A percentile compares a stretch with the other conserved stretches of the same genome.
These are phyloP conservation scores for Chaunax sp. DNA, from an alignment of 2,797 vertebrate species.

Conservation along the genomic window DNA sequence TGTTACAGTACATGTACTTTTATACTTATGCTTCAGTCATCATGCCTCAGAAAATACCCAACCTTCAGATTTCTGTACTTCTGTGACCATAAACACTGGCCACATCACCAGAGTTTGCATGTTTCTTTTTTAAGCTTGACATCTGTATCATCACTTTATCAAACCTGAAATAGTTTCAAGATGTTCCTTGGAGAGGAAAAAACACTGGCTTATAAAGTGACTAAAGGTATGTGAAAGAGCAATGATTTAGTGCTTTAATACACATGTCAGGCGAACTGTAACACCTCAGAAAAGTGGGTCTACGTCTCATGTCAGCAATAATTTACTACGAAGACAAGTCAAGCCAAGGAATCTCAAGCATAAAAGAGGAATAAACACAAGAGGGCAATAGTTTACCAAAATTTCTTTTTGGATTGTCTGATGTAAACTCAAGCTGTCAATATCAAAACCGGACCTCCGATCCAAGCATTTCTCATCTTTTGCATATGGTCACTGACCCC, in stretches of 20 bases:
- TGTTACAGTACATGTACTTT: background rate
- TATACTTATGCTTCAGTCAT: background rate
- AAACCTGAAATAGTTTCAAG: constrained; percentile 73
- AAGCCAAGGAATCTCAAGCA: constrained; percentile 43
- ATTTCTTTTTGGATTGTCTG: constrained; percentile 56
- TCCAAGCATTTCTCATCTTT: constrained; percentile 29
- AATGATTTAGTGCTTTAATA: constrained; percentile 63
- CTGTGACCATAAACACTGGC: constrained; percentile 29
- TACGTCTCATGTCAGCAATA: constrained; percentile 47
- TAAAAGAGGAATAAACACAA: constrained; percentile 79
- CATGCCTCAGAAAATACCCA: background rate
- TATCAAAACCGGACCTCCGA: constrained; percentile 55
- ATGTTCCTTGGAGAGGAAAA: constrained; percentile 57
- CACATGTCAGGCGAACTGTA: constrained; percentile 52
- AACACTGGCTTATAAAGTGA: constrained; percentile 17
- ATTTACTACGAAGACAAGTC: constrained; percentile 52
- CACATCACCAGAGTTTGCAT: constrained; percentile 34
- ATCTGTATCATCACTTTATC: constrained; percentile 71
- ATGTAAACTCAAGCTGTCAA: constrained; percentile 27
- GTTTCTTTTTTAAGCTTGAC: constrained; percentile 54
- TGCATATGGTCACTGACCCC: constrained; percentile 31
- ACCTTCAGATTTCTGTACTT: constrained; percentile 14
- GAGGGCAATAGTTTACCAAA: constrained; percentile 83
- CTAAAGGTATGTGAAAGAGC: constrained; percentile 54
- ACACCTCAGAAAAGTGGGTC: constrained; percentile 59